Base-by-base conservation (phyloP, 2,113 vertebrate species). In the Dendropsophus ebraccatus region DNA sequence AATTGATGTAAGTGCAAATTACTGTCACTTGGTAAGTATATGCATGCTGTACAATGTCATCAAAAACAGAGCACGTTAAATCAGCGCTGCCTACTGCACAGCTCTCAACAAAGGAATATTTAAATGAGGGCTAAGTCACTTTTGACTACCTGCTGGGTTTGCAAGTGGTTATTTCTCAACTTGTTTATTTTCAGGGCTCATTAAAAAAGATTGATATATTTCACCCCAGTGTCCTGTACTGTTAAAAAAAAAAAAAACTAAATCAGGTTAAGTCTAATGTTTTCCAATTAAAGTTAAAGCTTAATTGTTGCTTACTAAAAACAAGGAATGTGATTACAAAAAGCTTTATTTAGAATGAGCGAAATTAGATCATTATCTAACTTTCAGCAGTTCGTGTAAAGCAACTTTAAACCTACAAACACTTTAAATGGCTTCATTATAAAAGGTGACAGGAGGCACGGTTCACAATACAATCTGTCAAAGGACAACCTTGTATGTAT, bases 141-240 rank as follows among this genome's bases (percentile, higher is more conserved):
- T 80, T 80, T 72, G 62, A 35, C 77, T 81, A 45, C 77, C 84
- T 86, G 84, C 84, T 81, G 84, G 8, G 60, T 14, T 35, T 58
- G 58, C 35, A 58, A 85, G 60, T 70, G 41, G 56, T 72, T 86
- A 78, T 86, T 80, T 80, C 60, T 86, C 50, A 47, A 58, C 50
- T 41, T 86, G 65, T 80, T 86, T 86, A 56, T 81, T 72, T 86
- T 80, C 49, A 47, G 65, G 32, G 62, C 76, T 86, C 77, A 72
- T 86, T 86, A 86, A 86, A 86, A 86, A 58, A 86, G 84, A 86
- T 79, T 85, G 84, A 85, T 85, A 85, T 79, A 79, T 73, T 73
- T 86, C 76, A 86, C 76, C 76, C 75, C 65, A 28, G 28, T 85
- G 74, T 85, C 74, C 84, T 85, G 45, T 73, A 76, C n/a, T 49